These are phyloP conservation scores for Engraulis encrasicolus DNA, from an alignment of 2,113 vertebrate genomes.

Conservation along the genomic window DNA sequence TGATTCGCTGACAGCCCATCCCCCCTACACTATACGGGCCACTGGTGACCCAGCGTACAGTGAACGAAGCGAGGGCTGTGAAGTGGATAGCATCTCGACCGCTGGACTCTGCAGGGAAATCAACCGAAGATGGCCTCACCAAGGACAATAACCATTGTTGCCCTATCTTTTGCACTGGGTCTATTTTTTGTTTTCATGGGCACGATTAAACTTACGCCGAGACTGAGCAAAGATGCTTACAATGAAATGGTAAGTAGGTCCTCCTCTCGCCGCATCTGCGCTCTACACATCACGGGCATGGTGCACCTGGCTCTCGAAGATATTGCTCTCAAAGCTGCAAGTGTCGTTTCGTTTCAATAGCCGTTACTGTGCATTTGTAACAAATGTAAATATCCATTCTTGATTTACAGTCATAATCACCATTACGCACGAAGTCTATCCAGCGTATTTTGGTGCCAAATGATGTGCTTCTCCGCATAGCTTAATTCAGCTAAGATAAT, in stretches of 20 bases:
- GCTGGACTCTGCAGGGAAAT: conserved; percentile 15
- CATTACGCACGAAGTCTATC: background rate
- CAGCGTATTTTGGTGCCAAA: background rate
- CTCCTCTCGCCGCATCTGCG: background rate
- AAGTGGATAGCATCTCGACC: conserved; percentile 45
- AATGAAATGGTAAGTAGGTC: conserved; percentile 96
- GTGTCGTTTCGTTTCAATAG: background rate
- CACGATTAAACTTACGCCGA: conserved; percentile 94
- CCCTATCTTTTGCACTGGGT: conserved; percentile 91
- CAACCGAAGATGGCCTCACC: conserved; percentile 86
- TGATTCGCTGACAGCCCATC: conserved; percentile 59
- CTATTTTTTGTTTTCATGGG: conserved; percentile 98
- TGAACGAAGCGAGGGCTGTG: conserved; percentile 35
- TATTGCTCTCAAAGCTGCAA: background rate
- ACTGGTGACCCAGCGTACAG: conserved; percentile 42
- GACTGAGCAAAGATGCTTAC: conserved; percentile 95
- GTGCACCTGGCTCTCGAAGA: background rate
- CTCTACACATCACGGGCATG: background rate
- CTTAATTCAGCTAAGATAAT: background rate
- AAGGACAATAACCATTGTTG: conserved; percentile 90
- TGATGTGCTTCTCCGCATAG: background rate
- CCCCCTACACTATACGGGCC: conserved; percentile 55
- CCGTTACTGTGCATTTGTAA: background rate
- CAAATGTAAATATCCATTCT: background rate
- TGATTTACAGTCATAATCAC: background rate